A percentile compares a stretch with the other conserved stretches of the same genome.
phyloP scores from a whole-genome alignment of 2,888 invertebrate species.

The Aphidius colemani region DNA sequence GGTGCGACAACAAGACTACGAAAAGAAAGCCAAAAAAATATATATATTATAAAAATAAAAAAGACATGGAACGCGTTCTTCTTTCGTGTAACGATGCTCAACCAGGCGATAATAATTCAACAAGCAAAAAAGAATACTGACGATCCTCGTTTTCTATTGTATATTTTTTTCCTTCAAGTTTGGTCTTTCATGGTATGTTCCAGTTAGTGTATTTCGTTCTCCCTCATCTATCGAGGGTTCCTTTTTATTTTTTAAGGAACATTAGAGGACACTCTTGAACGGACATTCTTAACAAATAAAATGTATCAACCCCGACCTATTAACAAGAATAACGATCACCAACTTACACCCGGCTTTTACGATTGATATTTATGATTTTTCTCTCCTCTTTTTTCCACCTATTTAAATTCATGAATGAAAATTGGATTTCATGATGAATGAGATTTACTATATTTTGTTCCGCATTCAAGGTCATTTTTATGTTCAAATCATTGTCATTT shows the following conservation, averaged over 20 bases:
- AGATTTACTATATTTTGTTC: too few species aligned
- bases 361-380: too few species aligned
- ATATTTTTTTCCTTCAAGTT: conserved; percentile 3
- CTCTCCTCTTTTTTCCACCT: too few species aligned
- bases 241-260: neutral
- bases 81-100: conserved; percentile 32
- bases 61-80: conserved; percentile 18
- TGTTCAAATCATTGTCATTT: too few species aligned
- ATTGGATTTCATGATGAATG: too few species aligned
- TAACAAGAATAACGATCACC: conserved; percentile 11
- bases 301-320: conserved; percentile 5
- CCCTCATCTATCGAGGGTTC: neutral
- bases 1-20: conserved; percentile 50
- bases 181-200: conserved; percentile 4
- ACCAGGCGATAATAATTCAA: conserved; percentile 51
- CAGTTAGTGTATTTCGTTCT: conserved; percentile 27
- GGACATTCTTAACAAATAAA: conserved; percentile 4
- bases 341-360: too few species aligned
- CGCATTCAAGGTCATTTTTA: too few species aligned
- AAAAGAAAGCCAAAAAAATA: conserved; percentile 41
- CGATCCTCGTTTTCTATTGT: conserved; percentile 36
- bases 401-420: too few species aligned
- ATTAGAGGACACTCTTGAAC: neutral
- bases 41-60: conserved; percentile 16
- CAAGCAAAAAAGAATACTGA: conserved; percentile 33